Percentiles rank a stretch among this genome's conserved stretches.
phyloP scores from a whole-genome alignment of 2,797 vertebrate genomes.

The Schizopygopsis malacanthus region DNA sequence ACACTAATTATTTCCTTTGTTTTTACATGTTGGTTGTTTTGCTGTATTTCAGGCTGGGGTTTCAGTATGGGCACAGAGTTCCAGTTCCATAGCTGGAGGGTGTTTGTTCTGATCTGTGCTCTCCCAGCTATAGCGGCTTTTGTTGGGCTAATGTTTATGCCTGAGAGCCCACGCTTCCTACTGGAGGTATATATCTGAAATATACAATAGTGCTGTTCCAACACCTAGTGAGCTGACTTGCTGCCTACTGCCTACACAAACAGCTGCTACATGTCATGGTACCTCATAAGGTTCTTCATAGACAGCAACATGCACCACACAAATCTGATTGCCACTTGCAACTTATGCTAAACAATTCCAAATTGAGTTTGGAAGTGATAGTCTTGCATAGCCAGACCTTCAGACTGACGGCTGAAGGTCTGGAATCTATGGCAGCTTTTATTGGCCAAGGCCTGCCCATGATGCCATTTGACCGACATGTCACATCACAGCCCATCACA shows the following conservation, averaged over 20 bases:
- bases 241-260: neutral
- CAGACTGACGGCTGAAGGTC: too few relatives aligned
- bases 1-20: neutral
- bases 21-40: conserved; percentile 23
- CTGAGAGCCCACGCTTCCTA: conserved; percentile 94
- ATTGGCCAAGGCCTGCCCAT: too few relatives aligned
- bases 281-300: neutral
- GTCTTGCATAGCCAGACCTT: too few relatives aligned
- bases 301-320: neutral
- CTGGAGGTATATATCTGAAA: conserved; percentile 84
- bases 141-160: conserved; percentile 92
- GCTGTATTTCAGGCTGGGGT: conserved; percentile 86
- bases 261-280: neutral
- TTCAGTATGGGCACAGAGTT: conserved; percentile 95
- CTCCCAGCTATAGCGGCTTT: conserved; percentile 90
- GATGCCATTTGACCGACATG: too few relatives aligned
- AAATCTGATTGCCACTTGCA: neutral
- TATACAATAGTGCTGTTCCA: neutral
- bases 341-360: neutral
- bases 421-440: too few relatives aligned
- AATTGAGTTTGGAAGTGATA: neutral
- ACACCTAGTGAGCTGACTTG: neutral
- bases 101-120: conserved; percentile 90
- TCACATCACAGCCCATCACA: too few relatives aligned
- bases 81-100: conserved; percentile 96